A percentile compares a stretch with the other conserved stretches of the same genome.
Conservation (phyloP, 2,888 invertebrate species). For the Miltochrista miniata region DNA sequence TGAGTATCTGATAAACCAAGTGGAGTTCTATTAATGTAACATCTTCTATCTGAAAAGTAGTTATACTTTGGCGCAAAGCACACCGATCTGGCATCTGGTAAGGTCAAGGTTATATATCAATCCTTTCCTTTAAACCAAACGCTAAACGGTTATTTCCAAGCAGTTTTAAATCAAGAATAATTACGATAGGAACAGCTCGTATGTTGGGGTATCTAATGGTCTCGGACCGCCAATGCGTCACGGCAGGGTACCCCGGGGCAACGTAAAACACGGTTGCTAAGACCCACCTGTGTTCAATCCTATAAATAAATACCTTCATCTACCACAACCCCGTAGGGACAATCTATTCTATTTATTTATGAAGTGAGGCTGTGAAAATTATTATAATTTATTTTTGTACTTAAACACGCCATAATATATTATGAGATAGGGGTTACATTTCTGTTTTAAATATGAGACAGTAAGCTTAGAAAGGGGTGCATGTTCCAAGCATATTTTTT, state of each 20-base stretch:
- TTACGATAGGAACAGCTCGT: conserved; percentile 27
- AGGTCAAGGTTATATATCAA: too few relatives aligned
- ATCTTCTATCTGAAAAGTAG: too few relatives aligned
- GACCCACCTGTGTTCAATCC: conserved; percentile 62
- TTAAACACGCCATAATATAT: not conserved
- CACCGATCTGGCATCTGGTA: too few relatives aligned
- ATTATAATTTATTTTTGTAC: conserved; percentile 19
- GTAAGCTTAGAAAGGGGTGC: not conserved
- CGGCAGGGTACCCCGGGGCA: conserved; percentile 54
- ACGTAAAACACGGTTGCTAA: conserved; percentile 62
- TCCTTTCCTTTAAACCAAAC: too few relatives aligned
- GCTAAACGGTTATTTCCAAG: conserved; percentile 14
- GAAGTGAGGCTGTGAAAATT: conserved; percentile 46
- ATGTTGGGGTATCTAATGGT: conserved; percentile 38
- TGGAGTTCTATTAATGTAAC: too few relatives aligned
- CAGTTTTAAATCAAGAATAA: conserved; percentile 29
- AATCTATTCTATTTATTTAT: conserved; percentile 68
- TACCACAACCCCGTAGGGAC: conserved; percentile 53
- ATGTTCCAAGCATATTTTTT: not conserved
- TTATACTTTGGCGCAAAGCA: too few relatives aligned
- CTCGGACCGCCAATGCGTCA: conserved; percentile 58
- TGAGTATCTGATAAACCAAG: too few relatives aligned
- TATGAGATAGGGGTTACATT: not conserved
- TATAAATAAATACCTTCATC: conserved; percentile 62
- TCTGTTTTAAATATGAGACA: not conserved